Evolutionary conservation across 1,140 invertebrate species (phyloP).

Genomic region (Ceratosolen fusciceps): DNA sequence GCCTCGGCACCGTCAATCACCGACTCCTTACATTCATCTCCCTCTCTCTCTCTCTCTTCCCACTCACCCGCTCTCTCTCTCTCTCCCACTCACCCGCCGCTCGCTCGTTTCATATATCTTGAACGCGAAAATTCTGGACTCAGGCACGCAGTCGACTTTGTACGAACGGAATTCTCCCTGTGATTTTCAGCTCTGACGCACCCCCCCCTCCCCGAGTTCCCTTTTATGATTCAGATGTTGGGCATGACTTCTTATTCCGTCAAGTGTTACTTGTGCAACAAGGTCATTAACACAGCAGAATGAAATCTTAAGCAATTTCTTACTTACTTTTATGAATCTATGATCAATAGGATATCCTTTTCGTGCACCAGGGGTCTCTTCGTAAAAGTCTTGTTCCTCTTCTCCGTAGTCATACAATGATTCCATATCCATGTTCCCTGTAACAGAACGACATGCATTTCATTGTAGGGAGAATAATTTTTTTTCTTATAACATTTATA

Average conservation of each 20-base stretch:
- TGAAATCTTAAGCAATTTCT: not conserved
- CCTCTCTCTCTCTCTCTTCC: not conserved
- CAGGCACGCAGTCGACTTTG: not conserved
- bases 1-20: not conserved
- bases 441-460: conserved; percentile 49
- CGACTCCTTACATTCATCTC: not conserved
- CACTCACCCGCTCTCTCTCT: not conserved
- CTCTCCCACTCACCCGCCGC: not conserved
- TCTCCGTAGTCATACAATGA: conserved; percentile 70
- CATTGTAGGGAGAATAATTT: too few relatives aligned
- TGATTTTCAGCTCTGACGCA: conserved; percentile 16
- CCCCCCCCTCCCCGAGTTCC: not conserved
- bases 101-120: not conserved
- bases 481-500: too few relatives aligned
- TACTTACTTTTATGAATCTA: conserved; percentile 64
- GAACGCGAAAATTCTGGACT: conserved; percentile 24
- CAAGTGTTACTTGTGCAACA: not conserved
- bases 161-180: conserved; percentile 17
- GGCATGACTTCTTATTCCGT: not conserved
- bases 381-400: conserved; percentile 71
- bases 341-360: conserved; percentile 70
- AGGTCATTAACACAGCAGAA: not conserved
- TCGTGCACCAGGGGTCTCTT: conserved; percentile 64
- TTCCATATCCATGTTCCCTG: conserved; percentile 69
- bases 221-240: not conserved